A percentile compares a stretch with the other conserved stretches of the same genome.
Conservation (phyloP, 2,113 vertebrate genomes). For the Aspiorhynchus laticeps region DNA sequence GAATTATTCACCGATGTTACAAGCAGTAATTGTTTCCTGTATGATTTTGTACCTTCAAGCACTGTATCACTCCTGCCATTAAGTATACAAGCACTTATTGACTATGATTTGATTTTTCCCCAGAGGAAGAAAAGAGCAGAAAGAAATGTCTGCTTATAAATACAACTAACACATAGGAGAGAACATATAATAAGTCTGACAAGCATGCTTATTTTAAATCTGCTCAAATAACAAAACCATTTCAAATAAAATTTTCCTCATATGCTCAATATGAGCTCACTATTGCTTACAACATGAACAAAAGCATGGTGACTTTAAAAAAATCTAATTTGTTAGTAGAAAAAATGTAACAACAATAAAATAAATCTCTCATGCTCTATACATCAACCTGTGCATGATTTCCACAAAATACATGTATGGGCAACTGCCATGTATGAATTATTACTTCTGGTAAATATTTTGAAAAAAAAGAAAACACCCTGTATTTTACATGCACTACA, state of each 20-base stretch:
- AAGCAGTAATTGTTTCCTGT: slow-evolving; percentile 44
- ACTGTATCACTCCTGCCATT: slow-evolving; percentile 40
- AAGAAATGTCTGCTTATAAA: slow-evolving; percentile 5
- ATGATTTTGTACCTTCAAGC: slow-evolving; percentile 38
- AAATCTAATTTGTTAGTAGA: background rate
- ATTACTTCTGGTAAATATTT: background rate
- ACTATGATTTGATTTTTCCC: slow-evolving; percentile 44
- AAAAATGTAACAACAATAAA: background rate
- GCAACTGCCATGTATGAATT: background rate
- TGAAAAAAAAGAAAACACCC: background rate
- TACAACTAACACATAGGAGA: background rate
- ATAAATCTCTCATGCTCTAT: background rate
- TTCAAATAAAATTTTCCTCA: background rate
- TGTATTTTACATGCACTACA: background rate
- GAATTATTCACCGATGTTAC: slow-evolving; percentile 35
- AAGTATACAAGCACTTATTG: slow-evolving; percentile 47
- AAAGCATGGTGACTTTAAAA: background rate
- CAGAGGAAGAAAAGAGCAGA: slow-evolving; percentile 24
- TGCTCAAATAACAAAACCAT: background rate
- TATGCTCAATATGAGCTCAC: background rate
- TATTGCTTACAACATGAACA: background rate
- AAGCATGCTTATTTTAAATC: slow-evolving; percentile 5
- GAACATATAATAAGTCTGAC: slow-evolving; percentile 10
- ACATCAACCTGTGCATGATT: background rate
- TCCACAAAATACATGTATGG: background rate